Evolutionary conservation across 2,888 invertebrate genomes (phyloP), one percentile per base, ranked within the genome.

Genomic region (Drosophila incognita): DNA sequence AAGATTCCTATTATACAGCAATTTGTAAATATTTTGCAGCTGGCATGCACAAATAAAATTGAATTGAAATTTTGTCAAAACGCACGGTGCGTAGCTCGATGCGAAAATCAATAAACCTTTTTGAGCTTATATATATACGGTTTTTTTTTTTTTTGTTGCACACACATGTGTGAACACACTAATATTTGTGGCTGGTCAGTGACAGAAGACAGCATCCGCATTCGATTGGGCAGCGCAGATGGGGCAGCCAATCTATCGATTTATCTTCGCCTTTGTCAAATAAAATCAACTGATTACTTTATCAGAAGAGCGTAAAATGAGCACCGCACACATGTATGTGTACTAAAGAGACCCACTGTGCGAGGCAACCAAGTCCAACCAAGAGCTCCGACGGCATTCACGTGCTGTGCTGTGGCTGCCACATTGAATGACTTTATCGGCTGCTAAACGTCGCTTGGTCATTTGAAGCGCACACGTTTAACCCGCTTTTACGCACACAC

Each of bases 281-380:
- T 79, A 81, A 78, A 87, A 90, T 89, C 89, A 83, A 82, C 87
- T 90, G 89, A 89, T 89, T 89, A 87, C 89, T 90, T 90, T 89
- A 89, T 87, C 89, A 81, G 77, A 83, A 85, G 80, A 79, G 79
- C 86, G 75, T 77, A 80, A 89, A 89, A 87, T 88, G 90, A 89
- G 87, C 75, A 54, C 54, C 53, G 59, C 63, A 69, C 58, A 56
- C 56, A 68, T 46, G 42, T 4, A 15, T 8, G 49, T 36, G 11
- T 35, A 66, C 60, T 31, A 29, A 27, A 42, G 27, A 21, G 4
- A 67, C 54, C 54, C 40, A 53, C 27, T 48, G 33, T 31, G 11
- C 11, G 35, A 29, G 60, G 24, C 7, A 13, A 36, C 40, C 8
- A 31, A 68, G 36, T 40, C 33, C 24, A 24, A 24, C 24, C 24